Base-by-base conservation (phyloP, 1,140 invertebrate genomes). In the Dufourea novaeangliae region DNA sequence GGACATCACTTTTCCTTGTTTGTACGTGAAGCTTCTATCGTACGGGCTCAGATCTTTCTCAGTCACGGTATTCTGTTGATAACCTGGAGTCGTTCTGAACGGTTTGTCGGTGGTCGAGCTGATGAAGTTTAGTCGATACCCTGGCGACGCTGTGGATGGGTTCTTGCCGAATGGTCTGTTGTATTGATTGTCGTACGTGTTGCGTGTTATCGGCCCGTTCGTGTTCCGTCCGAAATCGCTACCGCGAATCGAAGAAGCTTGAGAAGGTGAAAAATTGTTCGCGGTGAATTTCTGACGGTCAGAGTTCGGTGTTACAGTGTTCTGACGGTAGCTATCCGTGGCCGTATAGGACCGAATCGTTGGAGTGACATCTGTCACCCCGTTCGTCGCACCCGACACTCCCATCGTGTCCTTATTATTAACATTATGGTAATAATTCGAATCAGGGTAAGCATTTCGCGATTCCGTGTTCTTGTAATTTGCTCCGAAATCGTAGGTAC, bases 11-110 rank as follows among this genome's bases (percentile, higher is more conserved):
- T 89, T 92, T 5, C 87, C 88, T 11, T 90, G 88, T n/a, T 89
- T 85, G 74, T 92, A 90, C 0, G 87, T 91, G 11, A 90, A 83
- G 64, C 87, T 90, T 0, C 79, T 88, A 12, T 91, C 89, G n/a
- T 91, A 91, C 6, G 89, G 88, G 29, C 80, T 88, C 5, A 83
- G 32, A 1, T 87, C 88, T 37, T 89, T 89, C 8, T 79, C 80
- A 0, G 86, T 86, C 10, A 64, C 50, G 1, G 34, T 52, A 8
- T 63, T 84, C 50, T 68, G 72, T 46, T 87, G 79, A 54, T 83
- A 83, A 52, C 17, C 29, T 34, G 61, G 69, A 66, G 83, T 87
- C 2, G 67, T 87, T 1, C 76, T 83, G 54, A 59, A 79, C 0
- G 91, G 79, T 44, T 91, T 92, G 32, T 91, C 89, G 2, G 89